A percentile compares a stretch with the other conserved stretches of the same genome.
Conservation (phyloP, 2,797 vertebrate genomes). For the Squalus acanthias region DNA sequence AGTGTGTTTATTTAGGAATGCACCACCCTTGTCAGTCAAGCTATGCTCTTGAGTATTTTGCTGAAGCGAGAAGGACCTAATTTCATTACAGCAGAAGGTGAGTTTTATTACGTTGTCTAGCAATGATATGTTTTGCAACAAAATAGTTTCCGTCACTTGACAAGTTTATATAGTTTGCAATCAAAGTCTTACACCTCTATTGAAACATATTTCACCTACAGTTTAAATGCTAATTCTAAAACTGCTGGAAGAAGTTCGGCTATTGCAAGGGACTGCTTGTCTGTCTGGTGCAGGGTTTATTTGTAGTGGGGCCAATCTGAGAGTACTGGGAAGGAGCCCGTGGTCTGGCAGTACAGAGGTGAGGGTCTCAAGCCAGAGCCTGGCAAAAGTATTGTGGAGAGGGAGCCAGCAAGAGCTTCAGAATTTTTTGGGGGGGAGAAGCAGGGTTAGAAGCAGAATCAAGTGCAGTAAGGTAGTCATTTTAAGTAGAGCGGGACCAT, state of each 20-base stretch:
- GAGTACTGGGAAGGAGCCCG: background rate
- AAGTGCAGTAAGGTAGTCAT: background rate
- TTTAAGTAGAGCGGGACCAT: background rate
- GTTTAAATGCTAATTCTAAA: background rate
- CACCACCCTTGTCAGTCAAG: constrained; percentile 80
- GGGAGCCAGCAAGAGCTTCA: background rate
- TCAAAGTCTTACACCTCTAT: background rate
- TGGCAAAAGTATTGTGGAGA: background rate
- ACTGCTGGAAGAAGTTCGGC: background rate
- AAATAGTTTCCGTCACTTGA: background rate
- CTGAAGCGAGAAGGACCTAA: constrained; percentile 82
- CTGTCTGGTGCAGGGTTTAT: background rate
- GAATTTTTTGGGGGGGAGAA: background rate
- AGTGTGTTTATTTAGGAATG: constrained; percentile 67
- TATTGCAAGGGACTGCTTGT: background rate
- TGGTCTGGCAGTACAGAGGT: background rate
- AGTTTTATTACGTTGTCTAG: constrained; percentile 39
- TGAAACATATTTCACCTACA: background rate
- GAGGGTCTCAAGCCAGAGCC: background rate
- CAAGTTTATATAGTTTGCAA: background rate
- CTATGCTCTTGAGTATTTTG: constrained; percentile 75
- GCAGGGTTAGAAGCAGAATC: background rate
- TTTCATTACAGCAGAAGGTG: constrained; percentile 83
- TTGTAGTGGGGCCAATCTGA: background rate
- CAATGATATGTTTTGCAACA: background rate